These are phyloP conservation scores for Stenurella melanura DNA, from an alignment of 2,888 invertebrate species.

Conservation along the genomic window DNA sequence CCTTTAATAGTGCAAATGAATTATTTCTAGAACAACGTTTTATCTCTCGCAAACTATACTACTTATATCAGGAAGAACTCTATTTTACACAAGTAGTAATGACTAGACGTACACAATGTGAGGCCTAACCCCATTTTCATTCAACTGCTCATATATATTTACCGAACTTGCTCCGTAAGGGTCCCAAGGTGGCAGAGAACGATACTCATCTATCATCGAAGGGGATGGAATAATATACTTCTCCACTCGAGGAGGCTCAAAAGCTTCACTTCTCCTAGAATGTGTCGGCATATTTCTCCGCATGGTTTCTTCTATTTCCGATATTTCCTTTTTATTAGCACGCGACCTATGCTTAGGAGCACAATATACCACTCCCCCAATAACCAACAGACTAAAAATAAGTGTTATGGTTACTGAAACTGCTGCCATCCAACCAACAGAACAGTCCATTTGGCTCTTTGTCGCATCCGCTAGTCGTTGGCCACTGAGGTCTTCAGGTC, in stretches of 20 bases:
- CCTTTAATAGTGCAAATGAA: neutral
- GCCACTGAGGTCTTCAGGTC: conserved; percentile 76
- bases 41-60: conserved; percentile 23
- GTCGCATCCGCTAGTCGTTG: conserved; percentile 77
- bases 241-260: conserved; percentile 65
- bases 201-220: conserved; percentile 68
- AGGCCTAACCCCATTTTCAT: conserved; percentile 70
- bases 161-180: conserved; percentile 61
- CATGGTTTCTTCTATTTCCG: conserved; percentile 54
- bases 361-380: conserved; percentile 67
- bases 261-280: conserved; percentile 58
- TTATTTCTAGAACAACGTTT: neutral
- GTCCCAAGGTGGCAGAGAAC: conserved; percentile 70
- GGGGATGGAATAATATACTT: conserved; percentile 68
- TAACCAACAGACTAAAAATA: conserved; percentile 65
- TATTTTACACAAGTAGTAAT: conserved; percentile 35
- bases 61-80: conserved; percentile 48
- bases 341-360: conserved; percentile 64
- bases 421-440: conserved; percentile 78
- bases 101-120: conserved; percentile 76
- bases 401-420: conserved; percentile 74
- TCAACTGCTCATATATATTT: conserved; percentile 73
- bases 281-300: conserved; percentile 53
- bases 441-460: conserved; percentile 80
- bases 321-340: conserved; percentile 62